Base-by-base conservation (phyloP, 2,888 invertebrate genomes). In the Beris morrisii region DNA sequence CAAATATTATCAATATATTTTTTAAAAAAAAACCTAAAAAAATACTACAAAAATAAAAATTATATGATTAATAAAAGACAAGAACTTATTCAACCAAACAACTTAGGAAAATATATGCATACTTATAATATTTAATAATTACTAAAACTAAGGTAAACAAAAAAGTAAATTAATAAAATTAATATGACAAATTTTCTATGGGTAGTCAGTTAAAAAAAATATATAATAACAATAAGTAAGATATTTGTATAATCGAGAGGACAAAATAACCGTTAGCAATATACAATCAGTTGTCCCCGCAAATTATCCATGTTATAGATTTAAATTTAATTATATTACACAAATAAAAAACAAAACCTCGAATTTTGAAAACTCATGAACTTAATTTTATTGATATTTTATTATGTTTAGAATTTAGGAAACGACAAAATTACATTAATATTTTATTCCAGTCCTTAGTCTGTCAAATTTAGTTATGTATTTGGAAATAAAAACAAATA, bases 401-500 rank as follows among this genome's bases (percentile, higher is more conserved):
- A 12, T 7, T 48, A 52, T 30, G 12, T 31, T 22, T 55, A 30
- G 30, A 50, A 5, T 30, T 38, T 44, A 44, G 30, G 15, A 38
- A 13, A 7, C 15, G 50, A 38, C 22, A 30, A 31, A 50, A 22
- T 31, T 52, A 44, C 38, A 38, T 38, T 38, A 9, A 38, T 1
- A 38, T 48, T 11, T 48, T 48, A 15, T 48, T 48, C 15, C 32
- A 22, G 44, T 64, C 13, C 30, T 61, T 50, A 31, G 32, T n/a
- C 50, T 50, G 64, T 15, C 11, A 45, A 52, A 66, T 32, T 43
- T 32, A 22, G 32, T 31, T 15, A 32, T 61, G 22, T 32, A 46
- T 46, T 46, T 46, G 12, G 11, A 46, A 46, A n/a, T 2, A 59
- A 44, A 69, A 68, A 65, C 68, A 66, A 64, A 32, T 45, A 55